Evolutionary conservation across 92 coral and sea anemone species (phyloP).

Genomic region (Chrysogorgia sp.): DNA sequence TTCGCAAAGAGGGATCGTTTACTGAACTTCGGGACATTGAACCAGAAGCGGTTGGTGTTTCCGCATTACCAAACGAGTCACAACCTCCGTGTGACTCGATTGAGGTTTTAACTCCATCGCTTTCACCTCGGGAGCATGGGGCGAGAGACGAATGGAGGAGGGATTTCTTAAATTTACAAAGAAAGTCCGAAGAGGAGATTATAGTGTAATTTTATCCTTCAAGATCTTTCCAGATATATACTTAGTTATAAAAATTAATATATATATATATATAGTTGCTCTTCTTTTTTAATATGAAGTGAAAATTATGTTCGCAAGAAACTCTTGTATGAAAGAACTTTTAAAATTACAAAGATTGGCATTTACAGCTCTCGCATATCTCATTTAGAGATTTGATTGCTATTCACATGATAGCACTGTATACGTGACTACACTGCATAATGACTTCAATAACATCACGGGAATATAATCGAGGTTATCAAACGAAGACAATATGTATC

Average conservation of each 20-base stretch:
- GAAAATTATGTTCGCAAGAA: not conserved
- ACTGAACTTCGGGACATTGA: constrained; percentile 95
- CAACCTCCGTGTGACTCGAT: constrained; percentile 76
- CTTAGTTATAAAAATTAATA: constrained; percentile 4
- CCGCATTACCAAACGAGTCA: constrained; percentile 66
- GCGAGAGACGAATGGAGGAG: constrained; percentile 96
- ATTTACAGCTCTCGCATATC: too few species aligned
- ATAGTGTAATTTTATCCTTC: constrained; percentile 34
- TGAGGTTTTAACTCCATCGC: constrained; percentile 88
- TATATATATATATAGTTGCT: constrained; percentile 7
- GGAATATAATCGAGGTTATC: too few species aligned
- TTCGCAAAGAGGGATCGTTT: constrained; percentile 74
- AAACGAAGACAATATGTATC: too few species aligned
- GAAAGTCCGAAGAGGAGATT: constrained; percentile 28
- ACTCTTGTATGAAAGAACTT: not conserved
- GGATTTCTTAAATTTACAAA: constrained; percentile 24
- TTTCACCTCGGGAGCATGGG: constrained; percentile 96
- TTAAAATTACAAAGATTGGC: too few species aligned
- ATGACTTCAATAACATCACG: too few species aligned
- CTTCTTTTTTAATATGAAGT: not conserved
- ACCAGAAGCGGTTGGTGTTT: constrained; percentile 65
- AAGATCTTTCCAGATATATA: constrained; percentile 32
- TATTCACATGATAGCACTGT: too few species aligned
- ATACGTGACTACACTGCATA: too few species aligned
- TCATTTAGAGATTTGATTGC: not conserved